A percentile compares a stretch with the other conserved stretches of the same genome.
phyloP scores from a whole-genome alignment of 2,797 vertebrate species.

The Margarornis squamiger region DNA sequence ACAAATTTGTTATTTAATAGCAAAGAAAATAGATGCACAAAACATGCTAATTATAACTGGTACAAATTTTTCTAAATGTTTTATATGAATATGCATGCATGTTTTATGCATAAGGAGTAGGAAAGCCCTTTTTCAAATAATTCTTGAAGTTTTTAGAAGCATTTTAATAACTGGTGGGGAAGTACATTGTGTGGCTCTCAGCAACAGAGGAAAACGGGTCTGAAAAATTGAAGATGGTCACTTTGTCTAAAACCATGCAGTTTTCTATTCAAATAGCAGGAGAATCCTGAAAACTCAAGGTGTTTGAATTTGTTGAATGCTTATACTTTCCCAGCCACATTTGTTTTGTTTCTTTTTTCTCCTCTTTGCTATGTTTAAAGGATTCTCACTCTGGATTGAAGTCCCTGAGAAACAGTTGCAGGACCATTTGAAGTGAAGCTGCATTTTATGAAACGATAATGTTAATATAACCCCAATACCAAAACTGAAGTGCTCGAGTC shows the following conservation, averaged over 20 bases:
- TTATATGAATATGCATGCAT: conserved; percentile 81
- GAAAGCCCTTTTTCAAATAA: conserved; percentile 71
- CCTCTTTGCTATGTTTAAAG: neutral
- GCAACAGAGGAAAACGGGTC: neutral
- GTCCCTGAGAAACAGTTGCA: neutral
- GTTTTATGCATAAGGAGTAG: conserved; percentile 76
- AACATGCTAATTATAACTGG: conserved; percentile 85
- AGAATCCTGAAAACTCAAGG: conserved; percentile 9
- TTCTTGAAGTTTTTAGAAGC: conserved; percentile 67
- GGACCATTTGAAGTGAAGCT: neutral
- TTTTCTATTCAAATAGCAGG: conserved; percentile 35
- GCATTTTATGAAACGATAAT: neutral
- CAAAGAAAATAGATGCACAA: conserved; percentile 85
- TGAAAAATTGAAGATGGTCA: conserved; percentile 27
- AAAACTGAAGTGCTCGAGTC: neutral
- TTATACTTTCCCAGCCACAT: neutral
- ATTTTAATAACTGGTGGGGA: conserved; percentile 44
- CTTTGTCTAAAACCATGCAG: conserved; percentile 34
- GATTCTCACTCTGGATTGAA: neutral
- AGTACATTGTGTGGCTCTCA: conserved; percentile 43
- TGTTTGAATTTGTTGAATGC: neutral
- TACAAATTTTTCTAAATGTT: conserved; percentile 80
- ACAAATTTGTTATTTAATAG: conserved; percentile 86
- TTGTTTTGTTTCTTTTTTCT: conserved; percentile 24
- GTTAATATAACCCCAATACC: neutral